Conservation (phyloP, 1,140 invertebrate species). For the Calephelis nemesis region DNA sequence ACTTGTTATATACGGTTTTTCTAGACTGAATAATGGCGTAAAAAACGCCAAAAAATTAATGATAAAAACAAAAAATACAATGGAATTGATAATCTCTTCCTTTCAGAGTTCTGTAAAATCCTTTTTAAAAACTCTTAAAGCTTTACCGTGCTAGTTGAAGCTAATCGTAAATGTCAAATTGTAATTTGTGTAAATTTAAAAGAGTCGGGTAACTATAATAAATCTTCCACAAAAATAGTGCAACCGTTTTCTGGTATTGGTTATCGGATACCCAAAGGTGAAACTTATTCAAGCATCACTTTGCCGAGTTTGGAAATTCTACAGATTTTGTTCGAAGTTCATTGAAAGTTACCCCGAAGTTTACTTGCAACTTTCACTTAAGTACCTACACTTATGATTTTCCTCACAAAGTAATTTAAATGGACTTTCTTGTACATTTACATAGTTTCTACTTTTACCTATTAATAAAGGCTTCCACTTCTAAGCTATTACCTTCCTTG, state of each 20-base stretch:
- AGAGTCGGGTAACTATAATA: background rate
- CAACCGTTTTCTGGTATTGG: slow-evolving; percentile 16
- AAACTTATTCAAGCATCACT: slow-evolving; percentile 21
- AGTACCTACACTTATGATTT: slow-evolving; percentile 14
- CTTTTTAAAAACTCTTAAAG: too few species aligned
- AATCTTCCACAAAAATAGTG: slow-evolving; percentile 5
- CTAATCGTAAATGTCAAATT: background rate
- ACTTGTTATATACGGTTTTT: too few species aligned
- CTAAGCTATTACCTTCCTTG: slow-evolving; percentile 17
- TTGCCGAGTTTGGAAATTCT: slow-evolving; percentile 15
- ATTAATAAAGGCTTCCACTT: slow-evolving; percentile 10
- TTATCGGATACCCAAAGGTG: slow-evolving; percentile 18
- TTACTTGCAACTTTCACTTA: slow-evolving; percentile 19
- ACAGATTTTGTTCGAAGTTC: slow-evolving; percentile 20
- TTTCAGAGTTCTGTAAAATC: too few species aligned
- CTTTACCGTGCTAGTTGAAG: background rate
- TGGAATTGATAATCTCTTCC: too few species aligned
- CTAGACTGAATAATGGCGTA: too few species aligned
- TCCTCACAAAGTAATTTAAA: slow-evolving; percentile 23
- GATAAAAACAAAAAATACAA: too few species aligned
- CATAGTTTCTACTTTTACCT: slow-evolving; percentile 23
- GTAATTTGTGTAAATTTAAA: background rate
- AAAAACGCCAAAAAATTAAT: too few species aligned
- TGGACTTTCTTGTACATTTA: slow-evolving; percentile 23
- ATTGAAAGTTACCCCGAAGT: slow-evolving; percentile 17